Percentiles rank a stretch among this genome's conserved stretches.
phyloP scores from a whole-genome alignment of 2,113 vertebrate genomes.

The Strix uralensis region DNA sequence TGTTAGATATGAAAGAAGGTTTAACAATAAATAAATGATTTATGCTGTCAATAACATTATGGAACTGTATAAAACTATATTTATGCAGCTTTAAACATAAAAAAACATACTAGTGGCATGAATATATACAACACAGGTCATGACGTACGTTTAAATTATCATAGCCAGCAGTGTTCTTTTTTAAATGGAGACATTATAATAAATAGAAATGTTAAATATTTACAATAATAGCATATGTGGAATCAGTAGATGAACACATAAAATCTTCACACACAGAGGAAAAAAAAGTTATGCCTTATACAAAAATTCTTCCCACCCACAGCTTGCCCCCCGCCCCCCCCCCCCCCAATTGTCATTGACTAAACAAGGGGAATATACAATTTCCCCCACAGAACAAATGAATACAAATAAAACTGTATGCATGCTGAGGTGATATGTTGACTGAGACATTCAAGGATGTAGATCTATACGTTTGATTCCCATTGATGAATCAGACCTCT shows the following conservation, averaged over 20 bases:
- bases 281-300: conserved; percentile 52
- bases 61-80: conserved; percentile 69
- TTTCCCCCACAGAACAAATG: conserved; percentile 52
- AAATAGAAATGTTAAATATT: conserved; percentile 77
- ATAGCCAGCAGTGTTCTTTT: conserved; percentile 65
- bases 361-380: conserved; percentile 52
- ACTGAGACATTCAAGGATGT: conserved; percentile 46
- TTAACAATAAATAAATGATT: conserved; percentile 66
- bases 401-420: conserved; percentile 52
- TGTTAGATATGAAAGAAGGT: conserved; percentile 63
- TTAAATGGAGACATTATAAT: conserved; percentile 69
- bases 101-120: conserved; percentile 66
- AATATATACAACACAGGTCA: conserved; percentile 74
- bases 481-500: conserved; percentile 39
- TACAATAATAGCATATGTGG: conserved; percentile 74
- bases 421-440: conserved; percentile 58
- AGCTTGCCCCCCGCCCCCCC: background rate
- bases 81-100: conserved; percentile 64
- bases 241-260: conserved; percentile 74
- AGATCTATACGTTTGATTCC: conserved; percentile 39
- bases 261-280: conserved; percentile 63
- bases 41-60: conserved; percentile 65
- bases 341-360: background rate
- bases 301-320: conserved; percentile 11
- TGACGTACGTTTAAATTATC: conserved; percentile 59